Evolutionary conservation across 2,113 vertebrate species (phyloP), one percentile per base, ranked within the genome.

Genomic region (Platanista minor): DNA sequence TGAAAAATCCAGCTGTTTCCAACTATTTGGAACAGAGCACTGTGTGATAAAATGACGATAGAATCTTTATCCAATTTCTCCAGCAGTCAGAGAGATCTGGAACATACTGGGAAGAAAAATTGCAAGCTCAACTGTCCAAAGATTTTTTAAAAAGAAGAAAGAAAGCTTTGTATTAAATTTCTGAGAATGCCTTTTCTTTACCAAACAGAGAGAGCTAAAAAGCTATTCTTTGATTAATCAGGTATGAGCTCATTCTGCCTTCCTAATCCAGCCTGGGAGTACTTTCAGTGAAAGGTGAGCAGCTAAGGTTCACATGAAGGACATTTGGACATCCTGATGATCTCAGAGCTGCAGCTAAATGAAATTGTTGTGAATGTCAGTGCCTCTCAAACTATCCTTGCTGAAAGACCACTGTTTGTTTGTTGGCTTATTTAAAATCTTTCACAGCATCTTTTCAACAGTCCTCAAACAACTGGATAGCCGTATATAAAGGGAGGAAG

Each of bases 1-100:
- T 98, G 94, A 98, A 72, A 87, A 98, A 98, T 95, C 84, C 98
- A 99, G 98, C 93, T 98, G 98, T 98, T 98, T 93, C 78, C 96
- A 97, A 90, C 93, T 97, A 95, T 97, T 98, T 98, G 74, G 94
- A 96, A 80, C 61, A 95, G 94, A 97, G 85, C 2, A 61, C 78
- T 96, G 95, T 92, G 23, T 96, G 98, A 97, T 96, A 97, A 96
- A 97, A 98, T 96, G 29, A 66, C 91, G 25, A 91, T 89, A 84
- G 85, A 95, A 92, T 91, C 78, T 81, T 94, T 93, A 83, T 97
- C 95, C 96, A 96, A 59, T 77, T 95, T 96, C 89, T 97, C 81
- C 31, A 97, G 67, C 71, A 92, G 96, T 92, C 74, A 97, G 71
- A 97, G 31, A 91, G 86, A 91, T 95, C 97, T 97, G 93, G 77